Evolutionary conservation across 2,113 vertebrate species (phyloP).

Genomic region (Brachionichthys hirsutus): DNA sequence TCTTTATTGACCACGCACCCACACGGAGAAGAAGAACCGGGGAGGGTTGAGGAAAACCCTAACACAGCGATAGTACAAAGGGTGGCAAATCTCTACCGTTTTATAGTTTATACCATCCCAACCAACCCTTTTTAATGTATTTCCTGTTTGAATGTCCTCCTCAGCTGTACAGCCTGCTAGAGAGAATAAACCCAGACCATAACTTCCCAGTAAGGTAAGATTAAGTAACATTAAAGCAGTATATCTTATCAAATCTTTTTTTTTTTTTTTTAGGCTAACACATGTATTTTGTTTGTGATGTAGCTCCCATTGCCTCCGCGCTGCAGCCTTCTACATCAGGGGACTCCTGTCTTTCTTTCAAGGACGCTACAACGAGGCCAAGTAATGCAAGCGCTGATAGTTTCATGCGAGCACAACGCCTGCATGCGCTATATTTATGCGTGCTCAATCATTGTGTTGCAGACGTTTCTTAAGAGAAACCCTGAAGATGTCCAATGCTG

Average conservation of each 20-base stretch:
- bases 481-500: constrained; percentile 97
- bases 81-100: no score
- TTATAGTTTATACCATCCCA: no score
- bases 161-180: constrained; percentile 93
- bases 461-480: constrained; percentile 97
- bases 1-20: no score
- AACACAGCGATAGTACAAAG: no score
- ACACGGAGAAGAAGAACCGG: no score
- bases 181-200: constrained; percentile 97
- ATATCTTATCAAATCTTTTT: not conserved
- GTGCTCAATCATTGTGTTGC: not conserved
- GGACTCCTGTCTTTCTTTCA: constrained; percentile 98
- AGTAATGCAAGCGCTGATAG: constrained; percentile 77
- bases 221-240: not conserved
- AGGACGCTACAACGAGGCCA: constrained; percentile 97
- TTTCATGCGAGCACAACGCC: not conserved
- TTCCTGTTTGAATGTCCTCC: constrained; percentile 7
- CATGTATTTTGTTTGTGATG: constrained; percentile 1
- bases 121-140: not conserved
- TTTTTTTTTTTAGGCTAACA: not conserved
- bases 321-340: constrained; percentile 96
- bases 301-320: constrained; percentile 95
- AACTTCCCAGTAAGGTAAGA: constrained; percentile 96
- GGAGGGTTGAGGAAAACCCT: no score
- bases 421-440: no score